Conservation (phyloP, 2,888 invertebrate species). For the Papilio protenor region DNA sequence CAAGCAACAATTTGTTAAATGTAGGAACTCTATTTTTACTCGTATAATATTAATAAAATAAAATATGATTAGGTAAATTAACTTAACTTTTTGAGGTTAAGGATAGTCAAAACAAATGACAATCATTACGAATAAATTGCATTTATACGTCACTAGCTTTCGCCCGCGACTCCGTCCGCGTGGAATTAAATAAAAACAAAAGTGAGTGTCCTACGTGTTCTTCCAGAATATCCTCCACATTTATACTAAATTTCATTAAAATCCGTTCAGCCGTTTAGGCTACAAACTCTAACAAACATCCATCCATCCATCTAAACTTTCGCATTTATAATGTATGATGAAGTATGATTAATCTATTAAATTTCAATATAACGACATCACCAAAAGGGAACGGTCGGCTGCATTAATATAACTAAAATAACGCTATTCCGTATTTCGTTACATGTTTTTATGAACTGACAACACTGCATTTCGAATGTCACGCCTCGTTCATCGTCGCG, state of each 20-base stretch:
- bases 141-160: neutral
- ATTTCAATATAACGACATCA: constrained; percentile 62
- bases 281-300: no score
- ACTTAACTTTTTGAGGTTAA: neutral
- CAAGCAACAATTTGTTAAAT: constrained; percentile 25
- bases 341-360: constrained; percentile 56
- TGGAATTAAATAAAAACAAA: no score
- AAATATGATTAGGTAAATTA: neutral
- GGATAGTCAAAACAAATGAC: neutral
- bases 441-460: constrained; percentile 70
- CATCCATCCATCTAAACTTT: no score
- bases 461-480: constrained; percentile 80
- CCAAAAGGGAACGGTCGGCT: constrained; percentile 76
- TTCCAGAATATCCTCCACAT: no score
- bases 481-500: constrained; percentile 79
- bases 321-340: no score
- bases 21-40: neutral
- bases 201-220: no score
- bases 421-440: constrained; percentile 71
- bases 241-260: no score
- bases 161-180: no score
- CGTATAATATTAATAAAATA: neutral
- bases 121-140: neutral
- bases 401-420: constrained; percentile 78
- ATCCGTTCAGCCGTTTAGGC: no score